Conservation (phyloP, 2,888 invertebrate genomes). For the Chrysolina haemoptera region DNA sequence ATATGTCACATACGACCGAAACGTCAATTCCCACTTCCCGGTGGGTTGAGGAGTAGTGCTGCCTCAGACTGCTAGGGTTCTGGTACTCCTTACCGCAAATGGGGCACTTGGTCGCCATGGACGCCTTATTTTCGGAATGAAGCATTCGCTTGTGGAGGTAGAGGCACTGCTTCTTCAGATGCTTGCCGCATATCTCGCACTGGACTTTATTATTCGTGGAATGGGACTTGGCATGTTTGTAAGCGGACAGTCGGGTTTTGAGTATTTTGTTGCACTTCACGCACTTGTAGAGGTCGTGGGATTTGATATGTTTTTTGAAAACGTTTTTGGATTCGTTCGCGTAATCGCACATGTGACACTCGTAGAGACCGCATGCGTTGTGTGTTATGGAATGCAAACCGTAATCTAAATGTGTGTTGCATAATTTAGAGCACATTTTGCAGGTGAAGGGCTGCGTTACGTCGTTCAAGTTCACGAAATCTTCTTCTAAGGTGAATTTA, state of each 20-base stretch:
- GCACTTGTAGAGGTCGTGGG: slow-evolving; percentile 34
- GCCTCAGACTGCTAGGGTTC: slow-evolving; percentile 35
- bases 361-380: slow-evolving; percentile 58
- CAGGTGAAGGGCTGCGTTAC: slow-evolving; percentile 69
- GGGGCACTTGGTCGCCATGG: slow-evolving; percentile 52
- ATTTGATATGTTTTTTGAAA: slow-evolving; percentile 59
- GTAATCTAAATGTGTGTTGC: slow-evolving; percentile 65
- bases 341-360: slow-evolving; percentile 63
- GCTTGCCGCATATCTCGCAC: slow-evolving; percentile 60
- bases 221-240: slow-evolving; percentile 59
- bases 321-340: slow-evolving; percentile 54
- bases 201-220: slow-evolving; percentile 55
- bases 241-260: slow-evolving; percentile 45
- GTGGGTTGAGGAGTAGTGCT: slow-evolving; percentile 42
- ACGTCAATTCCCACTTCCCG: slow-evolving; percentile 42
- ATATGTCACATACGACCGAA: slow-evolving; percentile 65
- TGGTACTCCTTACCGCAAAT: slow-evolving; percentile 54
- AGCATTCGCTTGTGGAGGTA: slow-evolving; percentile 56
- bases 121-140: slow-evolving; percentile 53
- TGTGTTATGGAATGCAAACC: slow-evolving; percentile 62
- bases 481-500: slow-evolving; percentile 10
- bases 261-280: slow-evolving; percentile 55
- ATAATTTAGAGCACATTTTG: slow-evolving; percentile 72
- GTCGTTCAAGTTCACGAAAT: slow-evolving; percentile 43
- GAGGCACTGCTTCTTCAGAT: slow-evolving; percentile 54